Conservation (phyloP, 1,140 invertebrate species). For the Penaeus japonicus region DNA sequence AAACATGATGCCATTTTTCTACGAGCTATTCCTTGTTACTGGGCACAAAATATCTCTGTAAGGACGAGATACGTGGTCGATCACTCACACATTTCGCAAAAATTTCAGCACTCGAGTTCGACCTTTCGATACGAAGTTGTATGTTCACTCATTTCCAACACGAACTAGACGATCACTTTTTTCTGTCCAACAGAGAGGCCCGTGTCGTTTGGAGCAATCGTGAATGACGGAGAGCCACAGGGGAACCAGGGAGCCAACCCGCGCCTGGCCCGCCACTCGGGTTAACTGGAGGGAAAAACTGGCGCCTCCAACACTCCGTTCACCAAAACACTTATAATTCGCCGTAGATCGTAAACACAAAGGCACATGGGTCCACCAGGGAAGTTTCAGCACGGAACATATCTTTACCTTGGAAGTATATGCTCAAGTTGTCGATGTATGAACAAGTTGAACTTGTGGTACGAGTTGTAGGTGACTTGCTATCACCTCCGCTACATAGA, state of each 20-base stretch:
- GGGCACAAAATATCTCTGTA: too few species aligned
- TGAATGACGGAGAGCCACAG: too few species aligned
- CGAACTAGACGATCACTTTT: neutral
- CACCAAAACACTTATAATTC: slow-evolving; percentile 57
- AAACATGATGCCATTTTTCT: too few species aligned
- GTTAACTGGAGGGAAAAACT: slow-evolving; percentile 43
- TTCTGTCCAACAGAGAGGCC: neutral
- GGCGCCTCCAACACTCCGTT: slow-evolving; percentile 33
- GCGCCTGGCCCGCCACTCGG: slow-evolving; percentile 7
- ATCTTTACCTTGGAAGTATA: slow-evolving; percentile 52
- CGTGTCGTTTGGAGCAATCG: neutral
- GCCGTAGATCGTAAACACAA: slow-evolving; percentile 50
- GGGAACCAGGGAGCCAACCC: too few species aligned
- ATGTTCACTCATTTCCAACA: too few species aligned
- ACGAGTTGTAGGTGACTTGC: slow-evolving; percentile 56
- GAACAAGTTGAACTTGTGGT: slow-evolving; percentile 55
- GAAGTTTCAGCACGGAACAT: slow-evolving; percentile 19
- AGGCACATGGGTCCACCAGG: slow-evolving; percentile 50
- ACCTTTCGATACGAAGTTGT: too few species aligned
- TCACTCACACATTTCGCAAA: too few species aligned
- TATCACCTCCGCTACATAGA: slow-evolving; percentile 59
- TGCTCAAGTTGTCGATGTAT: slow-evolving; percentile 50
- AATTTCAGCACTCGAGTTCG: too few species aligned
- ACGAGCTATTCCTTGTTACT: too few species aligned
- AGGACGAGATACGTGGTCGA: too few species aligned